Percentiles rank a stretch among this genome's conserved stretches.
These are phyloP conservation scores for Anguilla pacifica DNA, from an alignment of 2,797 vertebrate genomes.

Conservation along the genomic window DNA sequence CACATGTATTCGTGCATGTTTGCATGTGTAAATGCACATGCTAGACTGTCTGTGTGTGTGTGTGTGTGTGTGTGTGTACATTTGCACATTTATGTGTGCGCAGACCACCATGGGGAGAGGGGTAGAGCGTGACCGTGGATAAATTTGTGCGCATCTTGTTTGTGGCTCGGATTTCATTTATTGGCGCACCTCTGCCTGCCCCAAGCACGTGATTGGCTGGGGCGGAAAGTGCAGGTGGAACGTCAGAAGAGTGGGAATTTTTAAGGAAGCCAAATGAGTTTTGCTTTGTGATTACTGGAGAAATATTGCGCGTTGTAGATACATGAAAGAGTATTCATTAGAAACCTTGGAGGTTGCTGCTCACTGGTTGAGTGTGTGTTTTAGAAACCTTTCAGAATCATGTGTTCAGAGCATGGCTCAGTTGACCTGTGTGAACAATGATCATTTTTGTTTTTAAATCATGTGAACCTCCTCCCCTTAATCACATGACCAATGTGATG, in stretches of 20 bases:
- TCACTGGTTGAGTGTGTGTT: slow-evolving; percentile 21
- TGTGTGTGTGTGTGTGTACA: slow-evolving; percentile 37
- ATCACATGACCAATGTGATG: slow-evolving; percentile 16
- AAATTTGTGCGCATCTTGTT: not conserved
- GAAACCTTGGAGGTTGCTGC: slow-evolving; percentile 11
- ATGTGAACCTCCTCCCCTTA: not conserved
- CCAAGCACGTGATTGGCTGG: not conserved
- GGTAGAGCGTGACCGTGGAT: not conserved
- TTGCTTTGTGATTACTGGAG: not conserved
- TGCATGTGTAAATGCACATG: no score
- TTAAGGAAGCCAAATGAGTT: slow-evolving; percentile 7
- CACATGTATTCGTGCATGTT: no score
- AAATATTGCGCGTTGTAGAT: slow-evolving; percentile 7
- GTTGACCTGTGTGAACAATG: slow-evolving; percentile 8
- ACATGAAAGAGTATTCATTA: not conserved
- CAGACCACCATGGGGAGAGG: not conserved
- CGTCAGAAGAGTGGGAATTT: not conserved
- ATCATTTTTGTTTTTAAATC: slow-evolving; percentile 8
- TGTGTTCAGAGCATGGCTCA: slow-evolving; percentile 10
- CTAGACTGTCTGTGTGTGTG: not conserved
- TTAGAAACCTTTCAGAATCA: not conserved
- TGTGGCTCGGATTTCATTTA: not conserved
- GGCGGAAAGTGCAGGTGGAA: not conserved
- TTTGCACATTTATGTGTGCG: slow-evolving; percentile 19
- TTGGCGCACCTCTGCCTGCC: not conserved